A percentile compares a stretch with the other conserved stretches of the same genome.
phyloP scores from a whole-genome alignment of 2,797 vertebrate species.

The Glossophaga mutica region DNA sequence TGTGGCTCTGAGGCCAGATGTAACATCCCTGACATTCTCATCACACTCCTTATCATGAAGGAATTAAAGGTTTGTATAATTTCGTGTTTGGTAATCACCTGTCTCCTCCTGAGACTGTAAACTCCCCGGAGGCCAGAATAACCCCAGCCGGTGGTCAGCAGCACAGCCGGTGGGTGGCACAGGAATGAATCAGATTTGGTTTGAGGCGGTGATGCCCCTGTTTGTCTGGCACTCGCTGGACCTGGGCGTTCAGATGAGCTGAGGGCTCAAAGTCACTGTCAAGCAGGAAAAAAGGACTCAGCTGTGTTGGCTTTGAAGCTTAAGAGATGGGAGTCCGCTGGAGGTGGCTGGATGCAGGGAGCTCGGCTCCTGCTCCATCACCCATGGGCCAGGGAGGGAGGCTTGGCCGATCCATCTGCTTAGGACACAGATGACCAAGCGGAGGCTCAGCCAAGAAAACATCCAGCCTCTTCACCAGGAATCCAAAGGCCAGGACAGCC shows the following conservation, averaged over 20 bases:
- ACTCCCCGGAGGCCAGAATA: not conserved
- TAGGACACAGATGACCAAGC: not conserved
- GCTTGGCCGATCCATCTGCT: not conserved
- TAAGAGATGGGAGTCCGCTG: not conserved
- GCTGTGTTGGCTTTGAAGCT: not conserved
- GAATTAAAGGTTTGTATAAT: not conserved
- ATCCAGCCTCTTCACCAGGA: not conserved
- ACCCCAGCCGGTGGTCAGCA: not conserved
- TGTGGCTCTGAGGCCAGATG: not conserved
- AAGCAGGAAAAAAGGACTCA: not conserved
- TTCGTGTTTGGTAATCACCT: no score
- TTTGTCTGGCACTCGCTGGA: not conserved
- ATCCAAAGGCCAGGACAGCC: not conserved
- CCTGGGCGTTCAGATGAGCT: not conserved
- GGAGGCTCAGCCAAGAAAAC: not conserved
- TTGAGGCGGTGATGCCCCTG: fast-evolving
- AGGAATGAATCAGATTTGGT: fast-evolving
- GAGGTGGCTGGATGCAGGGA: not conserved
- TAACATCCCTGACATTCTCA: not conserved
- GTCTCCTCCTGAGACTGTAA: not conserved
- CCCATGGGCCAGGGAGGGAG: not conserved
- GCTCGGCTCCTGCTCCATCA: not conserved
- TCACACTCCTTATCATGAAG: not conserved
- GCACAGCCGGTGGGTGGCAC: fast-evolving
- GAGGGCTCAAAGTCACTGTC: not conserved